Base-by-base conservation (phyloP, 2,113 vertebrate species). In the Panthera leo region DNA sequence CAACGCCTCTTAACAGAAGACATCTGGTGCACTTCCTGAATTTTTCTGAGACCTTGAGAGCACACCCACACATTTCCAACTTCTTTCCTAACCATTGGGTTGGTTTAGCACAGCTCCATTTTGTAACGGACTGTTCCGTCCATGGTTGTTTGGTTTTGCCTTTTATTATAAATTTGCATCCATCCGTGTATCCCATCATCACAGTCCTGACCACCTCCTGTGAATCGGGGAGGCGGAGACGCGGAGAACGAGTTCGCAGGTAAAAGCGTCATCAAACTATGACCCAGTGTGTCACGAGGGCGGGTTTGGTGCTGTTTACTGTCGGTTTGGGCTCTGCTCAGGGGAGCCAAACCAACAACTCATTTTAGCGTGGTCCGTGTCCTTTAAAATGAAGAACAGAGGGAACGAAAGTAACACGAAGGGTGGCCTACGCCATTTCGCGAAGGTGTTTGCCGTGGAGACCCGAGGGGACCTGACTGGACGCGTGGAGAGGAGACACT, bases 11-110 rank as follows among this genome's bases (percentile, higher is more conserved):
- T 99, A 98, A 99, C 98, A 98, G 94, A 98, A 99, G 99, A 98
- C 99, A 99, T 98, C 99, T 99, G 99, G 58, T 97, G 90, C 95
- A 97, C 98, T 98, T 99, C 98, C 98, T 98, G 98, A 98, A 98
- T 98, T 97, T 98, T 97, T 84, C 98, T 98, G 48, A 82, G 97
- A 97, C 98, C 98, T 98, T 98, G 98, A 98, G 98, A 98, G 99
- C 86, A 97, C 98, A 96, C 99, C 98, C 98, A 99, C 98, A 96
- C 98, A 87, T 86, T 94, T 95, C 97, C 79, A 78, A 5, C 21
- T 78, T 67, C 75, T 79, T 84, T 55, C 93, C 93, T 65, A 96
- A 97, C 96, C 97, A 10, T 95, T 95, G 92, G 87, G 25, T 88
- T 98, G 97, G 95, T 93, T 36, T 76, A 94, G 97, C 36, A 7